Evolutionary conservation across 2,797 vertebrate species (phyloP).

Genomic region (Microctenopoma stevenorrisi): DNA sequence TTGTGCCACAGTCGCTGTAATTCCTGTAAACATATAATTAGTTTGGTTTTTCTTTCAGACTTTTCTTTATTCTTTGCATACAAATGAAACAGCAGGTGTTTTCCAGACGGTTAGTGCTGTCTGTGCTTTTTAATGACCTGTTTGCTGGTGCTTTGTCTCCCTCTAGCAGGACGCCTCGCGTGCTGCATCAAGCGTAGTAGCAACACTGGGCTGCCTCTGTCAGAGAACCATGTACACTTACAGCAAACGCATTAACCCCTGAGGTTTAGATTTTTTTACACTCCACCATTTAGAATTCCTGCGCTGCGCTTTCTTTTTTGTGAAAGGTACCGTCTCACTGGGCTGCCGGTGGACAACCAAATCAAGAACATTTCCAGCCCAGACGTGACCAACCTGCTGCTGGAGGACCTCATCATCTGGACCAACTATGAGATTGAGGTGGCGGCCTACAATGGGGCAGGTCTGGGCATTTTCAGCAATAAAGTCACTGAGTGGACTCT

Average conservation of each 20-base stretch:
- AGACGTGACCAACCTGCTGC: slow-evolving; percentile 92
- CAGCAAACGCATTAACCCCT: not conserved
- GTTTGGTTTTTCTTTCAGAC: slow-evolving; percentile 57
- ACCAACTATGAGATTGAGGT: slow-evolving; percentile 99
- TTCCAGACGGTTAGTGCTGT: slow-evolving; percentile 45
- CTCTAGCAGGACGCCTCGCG: slow-evolving; percentile 60
- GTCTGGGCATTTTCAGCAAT: slow-evolving; percentile 93
- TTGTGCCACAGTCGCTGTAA: slow-evolving; percentile 60
- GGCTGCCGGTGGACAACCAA: slow-evolving; percentile 94
- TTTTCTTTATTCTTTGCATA: slow-evolving; percentile 61
- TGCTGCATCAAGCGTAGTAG: slow-evolving; percentile 40
- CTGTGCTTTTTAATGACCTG: slow-evolving; percentile 30
- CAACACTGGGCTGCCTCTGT: not conserved
- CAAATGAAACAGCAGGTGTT: slow-evolving; percentile 73
- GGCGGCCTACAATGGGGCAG: slow-evolving; percentile 94
- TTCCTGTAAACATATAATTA: slow-evolving; percentile 72
- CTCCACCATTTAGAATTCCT: not conserved
- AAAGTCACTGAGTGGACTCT: slow-evolving; percentile 98
- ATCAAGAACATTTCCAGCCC: slow-evolving; percentile 95
- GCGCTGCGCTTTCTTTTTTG: not conserved
- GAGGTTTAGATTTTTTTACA: not conserved
- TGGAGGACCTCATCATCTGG: slow-evolving; percentile 99
- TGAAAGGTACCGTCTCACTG: slow-evolving; percentile 92
- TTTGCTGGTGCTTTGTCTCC: slow-evolving; percentile 76
- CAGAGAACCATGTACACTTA: not conserved